Base-by-base conservation (phyloP, 2,888 invertebrate species). In the Trissonchulus latispiculum region DNA sequence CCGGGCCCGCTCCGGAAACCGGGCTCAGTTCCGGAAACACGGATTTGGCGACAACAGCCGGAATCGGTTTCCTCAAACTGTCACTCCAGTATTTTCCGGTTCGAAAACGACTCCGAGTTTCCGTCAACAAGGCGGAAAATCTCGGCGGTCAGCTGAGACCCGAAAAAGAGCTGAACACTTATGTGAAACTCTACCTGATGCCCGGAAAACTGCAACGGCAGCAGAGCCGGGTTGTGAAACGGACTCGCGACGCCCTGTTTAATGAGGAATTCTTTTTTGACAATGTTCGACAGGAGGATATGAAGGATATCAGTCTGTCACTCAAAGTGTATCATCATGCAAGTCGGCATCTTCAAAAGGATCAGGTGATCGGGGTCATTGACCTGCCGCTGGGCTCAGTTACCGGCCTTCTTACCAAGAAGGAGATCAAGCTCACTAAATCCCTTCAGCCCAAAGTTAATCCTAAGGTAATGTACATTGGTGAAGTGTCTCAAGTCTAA, bases 191-290 rank as follows among this genome's bases (percentile, higher is more conserved):
- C 31, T 83, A 80, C 75, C 79, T 85, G 18, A 81, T 83, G 77
- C 84, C 84, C n/a, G 82, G 84, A 35, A 85, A 85, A 76, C 72
- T 80, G 36, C 84, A 84, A 75, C 83, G 83, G 75, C 83, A 84
- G 73, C 76, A 75, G 8, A 78, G 82, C 76, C 80, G 82, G 61
- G 80, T 83, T 15, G 79, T 83, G 2, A 84, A 83, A 73, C 79
- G 82, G 69, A 83, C 84, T 3, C 72, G 81, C 23, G 79, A 84
- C 76, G 84, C 84, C 1, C 77, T 82, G 23, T 84, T 81, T 76
- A 82, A 84, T 76, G 82, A 84, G 77, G 82, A 81, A 61, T 79
- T 81, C 70, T 78, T 78, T 61, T 83, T 83, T 76, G 80, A 79
- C 33, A 79, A 80, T 68, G 73, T 82, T 18, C 75, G 74, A 23